Evolutionary conservation across 2,113 vertebrate species (phyloP), one percentile per base, ranked within the genome.

Genomic region (Eira barbara): DNA sequence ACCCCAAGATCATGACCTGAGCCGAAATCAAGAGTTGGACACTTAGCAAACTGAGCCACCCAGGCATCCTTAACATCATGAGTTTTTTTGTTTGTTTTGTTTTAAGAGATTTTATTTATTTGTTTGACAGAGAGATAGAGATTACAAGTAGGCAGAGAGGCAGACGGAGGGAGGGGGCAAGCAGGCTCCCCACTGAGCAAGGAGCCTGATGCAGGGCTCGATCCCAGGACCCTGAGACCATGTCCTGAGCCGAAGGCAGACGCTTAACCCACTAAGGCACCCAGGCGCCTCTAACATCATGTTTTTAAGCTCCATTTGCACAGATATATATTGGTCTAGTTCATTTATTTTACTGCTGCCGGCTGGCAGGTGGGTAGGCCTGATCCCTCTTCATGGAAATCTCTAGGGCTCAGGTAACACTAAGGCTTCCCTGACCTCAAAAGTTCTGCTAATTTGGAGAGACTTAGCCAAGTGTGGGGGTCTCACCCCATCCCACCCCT

Each of bases 401-500:
- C 73, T 73, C 59, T 74, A 47, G 81, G 52, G 42, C 4, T 5
- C 80, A 39, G 67, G 36, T 47, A 73, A 80, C 21, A 39, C 34
- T 52, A 63, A 86, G 47, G 63, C 57, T 86, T 87, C 84, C 47
- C 65, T 82, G 65, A 67, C 69, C 39, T 80, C 84, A 89, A n/a
- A 82, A 29, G 36, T 8, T 63, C 63, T 42, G 52, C 23, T 52
- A 47, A 71, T 83, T 42, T 96, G 80, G 61, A 96, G 14, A 87
- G 12, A 23, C 29, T 78, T 69, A 36, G 31, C 5, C 69, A 89
- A 36, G 0, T n/a, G 10, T n/a, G 69, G 23, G 42, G 42, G 42
- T 61, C 31, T 49, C 15, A 76, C 65, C 25, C n/a, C 13, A 55
- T 15, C 10, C 17, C 25, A 71, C 21, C 42, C 29, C 65, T 89